Evolutionary conservation across 1,140 invertebrate genomes (phyloP), one percentile per base, ranked within the genome.

Genomic region (Drosophila navojoa): DNA sequence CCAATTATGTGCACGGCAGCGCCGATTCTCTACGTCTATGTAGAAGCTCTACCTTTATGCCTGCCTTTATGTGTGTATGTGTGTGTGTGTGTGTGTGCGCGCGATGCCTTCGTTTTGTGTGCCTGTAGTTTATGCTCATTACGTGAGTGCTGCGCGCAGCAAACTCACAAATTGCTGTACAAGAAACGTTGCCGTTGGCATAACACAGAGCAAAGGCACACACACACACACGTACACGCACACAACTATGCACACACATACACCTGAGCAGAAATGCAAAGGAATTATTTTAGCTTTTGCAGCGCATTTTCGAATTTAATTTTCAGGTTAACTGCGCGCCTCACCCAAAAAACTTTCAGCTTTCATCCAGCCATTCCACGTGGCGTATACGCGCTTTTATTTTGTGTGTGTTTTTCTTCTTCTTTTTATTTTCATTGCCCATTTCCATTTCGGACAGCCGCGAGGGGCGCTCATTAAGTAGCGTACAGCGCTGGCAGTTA

Each of bases 61-160:
- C n/a, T n/a, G n/a, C 35, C 35, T 40, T 27, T 27, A 7, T 38
- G 50, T 60, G 32, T 45, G 66, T 50, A 40, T 70, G 35, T 76
- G 62, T 61, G 71, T 64, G 69, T 42, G 29, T 45, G 49, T 72
- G 67, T 61, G 71, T 63, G 68, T 42, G 29, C 45, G 54, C 47
- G 47, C 16, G 66, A 38, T 25, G 61, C 45, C 71, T 73, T 68
- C 66, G 57, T 77, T 80, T 86, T 78, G 76, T 76, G 82, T 10
- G 35, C 79, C 82, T 87, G 69, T 87, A 87, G 84, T 87, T 87
- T 87, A 87, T 87, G 82, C 82, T 87, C 82, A 87, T 87, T 87
- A 87, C 82, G 82, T 87, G 82, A 87, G 82, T 82, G 84, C 76
- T 87, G 74, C 68, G 78, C 81, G 68, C 81, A 73, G 77, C 77